These are phyloP conservation scores for Solea solea DNA, from an alignment of 2,113 vertebrate genomes.

Conservation along the genomic window DNA sequence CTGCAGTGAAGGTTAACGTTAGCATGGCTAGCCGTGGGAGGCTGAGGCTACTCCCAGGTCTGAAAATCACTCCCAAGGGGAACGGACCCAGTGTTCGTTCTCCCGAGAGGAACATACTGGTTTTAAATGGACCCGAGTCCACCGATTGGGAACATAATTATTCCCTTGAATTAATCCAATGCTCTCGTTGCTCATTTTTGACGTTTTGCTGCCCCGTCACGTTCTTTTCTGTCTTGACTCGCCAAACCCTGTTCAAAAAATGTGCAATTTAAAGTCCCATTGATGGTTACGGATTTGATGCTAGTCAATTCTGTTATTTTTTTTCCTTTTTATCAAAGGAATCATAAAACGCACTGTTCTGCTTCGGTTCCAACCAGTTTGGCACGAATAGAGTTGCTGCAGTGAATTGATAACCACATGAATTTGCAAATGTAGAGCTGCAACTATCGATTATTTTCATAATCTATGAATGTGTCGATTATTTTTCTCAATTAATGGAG, in stretches of 20 bases:
- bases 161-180: background rate
- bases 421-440: no score
- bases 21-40: constrained; percentile 63
- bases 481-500: no score
- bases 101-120: background rate
- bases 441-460: no score
- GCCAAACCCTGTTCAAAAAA: constrained; percentile 4
- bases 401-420: no score
- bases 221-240: background rate
- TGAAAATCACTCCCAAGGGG: constrained; percentile 7
- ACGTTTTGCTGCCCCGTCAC: background rate
- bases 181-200: background rate
- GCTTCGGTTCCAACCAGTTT: background rate
- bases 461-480: no score
- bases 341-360: background rate
- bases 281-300: background rate
- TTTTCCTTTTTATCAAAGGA: background rate
- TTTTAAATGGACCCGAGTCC: background rate
- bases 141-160: background rate
- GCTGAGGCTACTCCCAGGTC: constrained; percentile 56
- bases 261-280: background rate
- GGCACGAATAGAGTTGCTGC: no score
- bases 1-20: constrained; percentile 65
- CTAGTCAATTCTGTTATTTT: fast-evolving
- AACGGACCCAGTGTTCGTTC: background rate